These are phyloP conservation scores for Bombyx mandarina DNA, from an alignment of 1,140 invertebrate species.

Conservation along the genomic window DNA sequence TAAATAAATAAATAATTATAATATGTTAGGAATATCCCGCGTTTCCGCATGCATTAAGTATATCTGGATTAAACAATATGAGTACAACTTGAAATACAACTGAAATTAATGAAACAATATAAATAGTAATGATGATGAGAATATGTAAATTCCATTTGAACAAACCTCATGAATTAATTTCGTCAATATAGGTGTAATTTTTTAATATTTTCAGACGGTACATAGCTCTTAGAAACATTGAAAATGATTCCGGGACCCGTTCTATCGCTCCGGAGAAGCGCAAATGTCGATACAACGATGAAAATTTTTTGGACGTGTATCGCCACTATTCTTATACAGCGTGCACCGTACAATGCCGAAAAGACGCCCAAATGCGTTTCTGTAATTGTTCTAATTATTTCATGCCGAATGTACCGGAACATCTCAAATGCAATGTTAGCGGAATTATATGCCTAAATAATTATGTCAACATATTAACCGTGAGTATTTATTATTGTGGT, in stretches of 20 bases:
- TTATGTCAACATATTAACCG: slow-evolving; percentile 73
- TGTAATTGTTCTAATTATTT: slow-evolving; percentile 80
- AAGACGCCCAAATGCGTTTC: slow-evolving; percentile 72
- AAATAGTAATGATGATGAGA: too few species aligned
- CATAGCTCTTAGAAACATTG: slow-evolving; percentile 72
- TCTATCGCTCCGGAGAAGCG: slow-evolving; percentile 70
- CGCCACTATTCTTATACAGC: slow-evolving; percentile 77
- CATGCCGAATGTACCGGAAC: slow-evolving; percentile 72
- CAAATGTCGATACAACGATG: slow-evolving; percentile 76
- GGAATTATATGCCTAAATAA: slow-evolving; percentile 75
- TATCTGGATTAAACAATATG: too few species aligned
- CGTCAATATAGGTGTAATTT: not conserved
- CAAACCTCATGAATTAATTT: too few species aligned
- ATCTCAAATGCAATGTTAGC: slow-evolving; percentile 47
- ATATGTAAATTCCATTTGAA: too few species aligned
- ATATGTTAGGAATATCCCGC: too few species aligned
- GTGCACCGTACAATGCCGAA: slow-evolving; percentile 78
- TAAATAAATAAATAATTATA: too few species aligned
- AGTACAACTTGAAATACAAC: too few species aligned
- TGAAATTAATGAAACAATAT: too few species aligned
- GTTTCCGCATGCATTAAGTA: too few species aligned
- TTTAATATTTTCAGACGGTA: slow-evolving; percentile 50
- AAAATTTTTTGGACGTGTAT: slow-evolving; percentile 75
- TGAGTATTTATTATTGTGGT: slow-evolving; percentile 28
- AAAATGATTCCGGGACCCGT: slow-evolving; percentile 72